Base-by-base conservation (phyloP, 1,140 invertebrate species). In the Phocides pigmalion region DNA sequence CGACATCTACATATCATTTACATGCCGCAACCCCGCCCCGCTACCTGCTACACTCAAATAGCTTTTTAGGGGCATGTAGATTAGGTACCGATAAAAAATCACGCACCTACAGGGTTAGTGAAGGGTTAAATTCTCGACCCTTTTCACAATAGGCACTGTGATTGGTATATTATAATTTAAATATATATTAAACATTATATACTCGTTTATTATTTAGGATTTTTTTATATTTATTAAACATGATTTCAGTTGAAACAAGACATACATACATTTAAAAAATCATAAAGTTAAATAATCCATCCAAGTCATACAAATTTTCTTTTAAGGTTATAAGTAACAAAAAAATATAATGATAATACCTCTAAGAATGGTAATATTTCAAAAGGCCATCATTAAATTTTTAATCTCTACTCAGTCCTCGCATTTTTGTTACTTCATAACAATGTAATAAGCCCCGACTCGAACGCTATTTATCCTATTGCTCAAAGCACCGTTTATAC, bases 1-100 rank as follows among this genome's bases (percentile, higher is more conserved):
- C 37, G 64, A 61, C 50, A 75, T 72, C 70, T 68, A 61, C 70
- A 66, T 58, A 69, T 63, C 49, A 63, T 51, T 49, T 54, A 20
- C 67, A 64, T 68, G 58, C 42, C 39, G 32, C 49, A 28, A 28
- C 39, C 62, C 37, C 59, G 15, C 65, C 44, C 37, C n/a, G n/a
- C 51, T 14, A 42, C 32, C 51, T 42, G 35, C 35, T 42, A 35
- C 59, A 65, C 59, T 54, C 28, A 51, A 53, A 53, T 62, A 16
- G 20, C 12, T 54, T 41, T 54, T 54, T 54, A 54, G 53, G 53
- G 53, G 42, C 61, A 73, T 70, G 71, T 64, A 70, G 64, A 75
- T 69, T 63, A 44, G 41, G 59, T 42, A 62, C 64, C 66, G 70
- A 56, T 56, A 56, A 56, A 56, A 56, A 56, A 56, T 56, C 39